A percentile compares a stretch with the other conserved stretches of the same genome.
Evolutionary conservation across 2,113 vertebrate genomes (phyloP).

Genomic region (Onychostruthus taczanowskii): DNA sequence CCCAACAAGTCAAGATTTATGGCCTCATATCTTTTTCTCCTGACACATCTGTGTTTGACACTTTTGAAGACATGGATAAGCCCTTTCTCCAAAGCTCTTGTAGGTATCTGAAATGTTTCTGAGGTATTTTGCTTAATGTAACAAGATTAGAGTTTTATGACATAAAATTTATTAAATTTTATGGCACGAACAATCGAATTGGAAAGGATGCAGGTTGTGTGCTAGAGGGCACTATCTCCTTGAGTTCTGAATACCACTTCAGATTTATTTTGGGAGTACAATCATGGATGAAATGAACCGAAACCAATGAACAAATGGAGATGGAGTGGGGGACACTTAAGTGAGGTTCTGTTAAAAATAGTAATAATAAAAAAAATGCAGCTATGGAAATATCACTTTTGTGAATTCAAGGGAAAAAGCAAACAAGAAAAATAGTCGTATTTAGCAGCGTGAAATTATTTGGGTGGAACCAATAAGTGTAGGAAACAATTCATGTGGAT

Average conservation of each 20-base stretch:
- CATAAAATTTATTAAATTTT: conserved; percentile 38
- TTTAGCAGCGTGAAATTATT: neutral
- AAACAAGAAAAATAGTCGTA: neutral
- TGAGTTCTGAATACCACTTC: conserved; percentile 1
- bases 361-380: neutral
- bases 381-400: neutral
- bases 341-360: neutral
- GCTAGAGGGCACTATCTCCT: conserved; percentile 54
- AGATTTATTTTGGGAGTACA: neutral
- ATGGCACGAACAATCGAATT: neutral
- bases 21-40: conserved; percentile 58
- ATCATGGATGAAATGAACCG: neutral
- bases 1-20: conserved; percentile 69
- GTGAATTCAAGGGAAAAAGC: neutral
- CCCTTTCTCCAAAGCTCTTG: conserved; percentile 44
- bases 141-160: conserved; percentile 57
- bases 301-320: neutral
- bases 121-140: conserved; percentile 55
- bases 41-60: conserved; percentile 67
- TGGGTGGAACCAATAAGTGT: neutral
- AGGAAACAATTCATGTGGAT: neutral
- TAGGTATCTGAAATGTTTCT: conserved; percentile 54
- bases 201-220: conserved; percentile 8
- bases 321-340: neutral
- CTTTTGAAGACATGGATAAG: conserved; percentile 61